phyloP scores from a whole-genome alignment of 2,797 vertebrate genomes.

The Lycodopsis pacificus region DNA sequence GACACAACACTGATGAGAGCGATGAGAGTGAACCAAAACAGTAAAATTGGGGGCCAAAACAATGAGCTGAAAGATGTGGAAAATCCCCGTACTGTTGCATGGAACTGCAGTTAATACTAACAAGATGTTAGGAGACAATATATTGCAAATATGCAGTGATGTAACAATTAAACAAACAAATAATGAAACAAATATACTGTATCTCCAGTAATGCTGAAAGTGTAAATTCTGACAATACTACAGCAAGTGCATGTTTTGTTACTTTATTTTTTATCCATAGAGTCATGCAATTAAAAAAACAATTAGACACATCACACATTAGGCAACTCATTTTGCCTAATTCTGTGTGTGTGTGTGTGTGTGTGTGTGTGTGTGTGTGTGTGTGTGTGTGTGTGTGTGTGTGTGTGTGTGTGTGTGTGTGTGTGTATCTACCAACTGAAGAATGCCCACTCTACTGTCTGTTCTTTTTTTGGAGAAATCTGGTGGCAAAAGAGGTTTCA shows the following conservation, averaged over 20 bases:
- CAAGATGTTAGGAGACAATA: neutral
- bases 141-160: neutral
- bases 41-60: neutral
- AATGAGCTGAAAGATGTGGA: neutral
- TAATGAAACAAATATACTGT: neutral
- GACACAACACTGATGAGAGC: neutral
- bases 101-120: neutral
- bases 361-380: conserved; percentile 3
- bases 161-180: neutral
- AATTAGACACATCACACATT: neutral
- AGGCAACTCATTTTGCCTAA: neutral
- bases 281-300: neutral
- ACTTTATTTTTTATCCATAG: neutral
- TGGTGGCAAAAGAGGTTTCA: conserved; percentile 37
- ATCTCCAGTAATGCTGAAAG: neutral
- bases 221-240: neutral
- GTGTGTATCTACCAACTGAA: conserved; percentile 15
- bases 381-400: conserved; percentile 6
- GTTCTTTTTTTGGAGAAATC: conserved; percentile 37
- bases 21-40: neutral
- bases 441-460: conserved; percentile 8
- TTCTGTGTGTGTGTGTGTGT: neutral
- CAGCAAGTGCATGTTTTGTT: neutral
- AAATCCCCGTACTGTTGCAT: neutral
- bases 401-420: conserved; percentile 4